phyloP scores from a whole-genome alignment of 2,888 invertebrate species.

The Suillia variegata region DNA sequence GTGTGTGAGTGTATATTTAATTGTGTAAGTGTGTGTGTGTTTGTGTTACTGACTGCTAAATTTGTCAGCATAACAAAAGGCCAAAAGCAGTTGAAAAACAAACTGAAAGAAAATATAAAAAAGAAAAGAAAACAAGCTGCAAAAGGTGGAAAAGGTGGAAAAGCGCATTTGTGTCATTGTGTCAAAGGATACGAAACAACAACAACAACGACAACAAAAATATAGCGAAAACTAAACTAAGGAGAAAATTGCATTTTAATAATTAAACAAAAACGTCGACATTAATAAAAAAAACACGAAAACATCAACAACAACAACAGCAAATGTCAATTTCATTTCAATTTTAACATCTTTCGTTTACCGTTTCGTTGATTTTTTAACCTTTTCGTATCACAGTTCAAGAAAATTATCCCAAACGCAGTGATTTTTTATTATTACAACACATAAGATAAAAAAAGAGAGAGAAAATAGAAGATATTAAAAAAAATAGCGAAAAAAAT shows the following conservation, averaged over 20 bases:
- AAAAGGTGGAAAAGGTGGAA: too few species aligned
- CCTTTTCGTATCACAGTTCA: too few species aligned
- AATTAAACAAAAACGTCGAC: constrained; percentile 27
- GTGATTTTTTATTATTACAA: too few species aligned
- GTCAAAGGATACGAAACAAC: too few species aligned
- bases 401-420: too few species aligned
- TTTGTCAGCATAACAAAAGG: neutral
- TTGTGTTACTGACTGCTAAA: constrained; percentile 12
- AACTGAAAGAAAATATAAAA: neutral
- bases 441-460: too few species aligned
- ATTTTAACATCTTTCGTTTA: neutral
- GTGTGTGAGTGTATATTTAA: constrained; percentile 14
- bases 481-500: neutral
- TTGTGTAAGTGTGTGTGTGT: constrained; percentile 13
- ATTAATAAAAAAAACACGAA: constrained; percentile 22
- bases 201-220: too few species aligned
- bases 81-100: neutral
- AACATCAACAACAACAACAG: constrained; percentile 18
- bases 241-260: constrained; percentile 34
- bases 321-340: constrained; percentile 4
- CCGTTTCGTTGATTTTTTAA: too few species aligned
- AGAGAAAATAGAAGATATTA: neutral
- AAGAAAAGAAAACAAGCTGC: constrained; percentile 3
- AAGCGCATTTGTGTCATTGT: constrained; percentile 25
- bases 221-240: too few species aligned